These are phyloP conservation scores for Panopea generosa DNA, from an alignment of 2,888 invertebrate genomes.

Conservation along the genomic window DNA sequence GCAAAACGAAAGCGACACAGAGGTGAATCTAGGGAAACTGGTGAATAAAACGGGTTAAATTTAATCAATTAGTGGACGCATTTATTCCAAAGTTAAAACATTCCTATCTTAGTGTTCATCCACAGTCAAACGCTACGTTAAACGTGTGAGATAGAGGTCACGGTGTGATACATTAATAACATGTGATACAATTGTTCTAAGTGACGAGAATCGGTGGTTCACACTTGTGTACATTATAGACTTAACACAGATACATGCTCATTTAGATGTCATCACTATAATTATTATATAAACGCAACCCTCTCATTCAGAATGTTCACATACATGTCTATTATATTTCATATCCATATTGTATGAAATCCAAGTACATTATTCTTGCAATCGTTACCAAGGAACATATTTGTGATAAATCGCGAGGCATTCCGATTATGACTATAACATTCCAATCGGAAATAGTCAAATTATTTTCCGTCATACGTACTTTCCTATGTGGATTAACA, in stretches of 20 bases:
- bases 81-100: neutral
- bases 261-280: neutral
- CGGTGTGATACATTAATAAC: neutral
- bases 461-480: no score
- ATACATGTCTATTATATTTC: neutral
- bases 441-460: neutral
- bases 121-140: neutral
- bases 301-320: neutral
- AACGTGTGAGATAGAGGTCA: no score
- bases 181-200: neutral
- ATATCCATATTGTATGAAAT: slow-evolving; percentile 5
- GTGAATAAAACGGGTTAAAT: neutral
- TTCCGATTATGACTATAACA: neutral
- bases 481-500: no score
- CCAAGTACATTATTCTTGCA: neutral
- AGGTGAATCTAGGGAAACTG: slow-evolving; percentile 1
- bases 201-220: neutral
- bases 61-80: neutral
- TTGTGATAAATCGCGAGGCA: neutral
- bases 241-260: neutral
- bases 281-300: neutral
- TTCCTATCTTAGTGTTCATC: neutral
- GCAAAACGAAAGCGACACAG: slow-evolving; percentile 30
- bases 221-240: neutral
- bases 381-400: neutral